Evolutionary conservation across 2,888 invertebrate genomes (phyloP).

Genomic region (Creontiades dilutus): DNA sequence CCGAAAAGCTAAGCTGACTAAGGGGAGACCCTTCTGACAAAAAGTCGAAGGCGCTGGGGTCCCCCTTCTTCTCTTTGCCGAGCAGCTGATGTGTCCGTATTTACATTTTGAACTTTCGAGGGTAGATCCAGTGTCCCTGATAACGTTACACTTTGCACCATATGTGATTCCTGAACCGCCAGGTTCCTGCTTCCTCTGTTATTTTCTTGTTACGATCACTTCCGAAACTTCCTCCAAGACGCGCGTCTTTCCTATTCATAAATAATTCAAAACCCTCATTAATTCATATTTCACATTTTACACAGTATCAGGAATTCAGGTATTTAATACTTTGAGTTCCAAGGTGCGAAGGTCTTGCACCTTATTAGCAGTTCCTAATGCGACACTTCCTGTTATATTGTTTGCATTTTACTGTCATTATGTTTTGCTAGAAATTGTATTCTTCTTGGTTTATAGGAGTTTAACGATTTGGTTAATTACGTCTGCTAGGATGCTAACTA

Average conservation of each 20-base stretch:
- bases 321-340: background rate
- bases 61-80: conserved; percentile 7
- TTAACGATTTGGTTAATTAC: too few relatives aligned
- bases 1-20: conserved; percentile 11
- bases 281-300: conserved; percentile 5
- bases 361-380: background rate
- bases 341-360: background rate
- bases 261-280: conserved; percentile 28
- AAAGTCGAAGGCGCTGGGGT: conserved; percentile 30
- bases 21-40: conserved; percentile 16
- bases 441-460: too few relatives aligned
- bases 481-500: too few relatives aligned
- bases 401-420: too few relatives aligned
- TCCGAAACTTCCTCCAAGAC: background rate
- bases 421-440: too few relatives aligned
- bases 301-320: background rate
- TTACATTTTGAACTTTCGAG: conserved; percentile 60
- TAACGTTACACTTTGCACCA: conserved; percentile 65
- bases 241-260: conserved; percentile 12
- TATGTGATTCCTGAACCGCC: conserved; percentile 61
- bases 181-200: conserved; percentile 47
- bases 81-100: conserved; percentile 62
- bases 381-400: background rate
- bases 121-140: conserved; percentile 52
- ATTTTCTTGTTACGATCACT: conserved; percentile 44